phyloP scores from a whole-genome alignment of 1,140 invertebrate genomes.

The Neodiprion virginianus region DNA sequence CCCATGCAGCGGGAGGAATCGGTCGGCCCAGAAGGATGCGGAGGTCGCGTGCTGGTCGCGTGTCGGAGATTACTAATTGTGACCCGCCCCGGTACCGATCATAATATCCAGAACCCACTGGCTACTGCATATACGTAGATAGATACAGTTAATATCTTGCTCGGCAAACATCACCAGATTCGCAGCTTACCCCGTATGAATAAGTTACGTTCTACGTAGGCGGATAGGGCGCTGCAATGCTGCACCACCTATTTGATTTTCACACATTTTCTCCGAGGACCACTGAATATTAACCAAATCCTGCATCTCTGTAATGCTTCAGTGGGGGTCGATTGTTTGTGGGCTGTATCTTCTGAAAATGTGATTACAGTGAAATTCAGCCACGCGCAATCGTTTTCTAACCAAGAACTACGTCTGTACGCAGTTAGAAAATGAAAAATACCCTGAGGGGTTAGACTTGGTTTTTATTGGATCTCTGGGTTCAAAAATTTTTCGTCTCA shows the following conservation, averaged over 20 bases:
- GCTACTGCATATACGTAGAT: slow-evolving; percentile 31
- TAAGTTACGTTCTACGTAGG: slow-evolving; percentile 34
- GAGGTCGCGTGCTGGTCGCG: slow-evolving; percentile 50
- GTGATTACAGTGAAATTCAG: too few relatives aligned
- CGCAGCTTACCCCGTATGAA: slow-evolving; percentile 43
- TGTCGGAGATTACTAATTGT: slow-evolving; percentile 60
- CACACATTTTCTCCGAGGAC: slow-evolving; percentile 40
- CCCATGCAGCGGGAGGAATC: not conserved
- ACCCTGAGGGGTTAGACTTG: too few relatives aligned
- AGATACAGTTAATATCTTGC: slow-evolving; percentile 59
- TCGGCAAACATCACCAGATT: slow-evolving; percentile 51
- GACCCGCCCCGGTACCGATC: slow-evolving; percentile 54
- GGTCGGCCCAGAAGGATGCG: slow-evolving; percentile 26
- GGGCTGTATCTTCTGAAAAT: too few relatives aligned
- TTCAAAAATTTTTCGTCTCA: too few relatives aligned
- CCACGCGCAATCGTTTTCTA: too few relatives aligned
- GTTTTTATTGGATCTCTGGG: too few relatives aligned
- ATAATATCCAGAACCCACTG: slow-evolving; percentile 53
- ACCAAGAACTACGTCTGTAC: too few relatives aligned
- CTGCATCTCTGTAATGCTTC: not conserved
- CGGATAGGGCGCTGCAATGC: slow-evolving; percentile 34
- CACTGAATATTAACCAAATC: not conserved
- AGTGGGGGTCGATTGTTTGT: not conserved
- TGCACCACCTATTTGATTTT: slow-evolving; percentile 54
- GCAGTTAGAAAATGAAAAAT: too few relatives aligned